Conservation (phyloP, 2,113 vertebrate genomes). For the Peucedramus taeniatus region DNA sequence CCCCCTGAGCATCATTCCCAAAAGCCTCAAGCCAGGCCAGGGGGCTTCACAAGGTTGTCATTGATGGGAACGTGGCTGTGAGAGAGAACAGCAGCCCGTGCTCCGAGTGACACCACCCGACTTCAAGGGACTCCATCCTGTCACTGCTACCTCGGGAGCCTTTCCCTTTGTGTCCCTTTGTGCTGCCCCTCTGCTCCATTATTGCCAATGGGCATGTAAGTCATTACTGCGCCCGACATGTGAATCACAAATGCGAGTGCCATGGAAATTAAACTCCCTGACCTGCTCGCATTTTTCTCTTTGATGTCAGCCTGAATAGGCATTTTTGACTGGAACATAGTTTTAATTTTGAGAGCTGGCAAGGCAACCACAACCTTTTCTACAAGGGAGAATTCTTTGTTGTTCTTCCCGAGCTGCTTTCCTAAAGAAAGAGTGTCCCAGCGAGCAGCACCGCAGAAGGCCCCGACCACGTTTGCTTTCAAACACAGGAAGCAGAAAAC, state of each 20-base stretch:
- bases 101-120: not conserved
- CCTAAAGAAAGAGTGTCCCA: not conserved
- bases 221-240: constrained; percentile 28
- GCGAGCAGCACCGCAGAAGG: not conserved
- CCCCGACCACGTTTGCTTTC: not conserved
- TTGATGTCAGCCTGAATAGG: constrained; percentile 67
- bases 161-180: constrained; percentile 4
- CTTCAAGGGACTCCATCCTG: not conserved
- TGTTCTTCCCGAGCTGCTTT: not conserved
- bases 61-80: not conserved
- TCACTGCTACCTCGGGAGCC: not conserved
- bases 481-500: not conserved
- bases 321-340: constrained; percentile 57
- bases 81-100: not conserved
- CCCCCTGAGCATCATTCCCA: not conserved
- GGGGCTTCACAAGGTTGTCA: not conserved
- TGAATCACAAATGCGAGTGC: constrained; percentile 61
- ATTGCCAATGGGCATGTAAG: constrained; percentile 66
- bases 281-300: constrained; percentile 53
- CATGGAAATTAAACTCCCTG: constrained; percentile 70
- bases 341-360: constrained; percentile 54
- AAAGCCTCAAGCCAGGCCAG: not conserved
- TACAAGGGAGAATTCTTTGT: constrained; percentile 6
- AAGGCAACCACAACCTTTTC: constrained; percentile 25
- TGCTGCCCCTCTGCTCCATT: constrained; percentile 17